Evolutionary conservation across 2,113 vertebrate species (phyloP).

Genomic region (Physeter macrocephalus): DNA sequence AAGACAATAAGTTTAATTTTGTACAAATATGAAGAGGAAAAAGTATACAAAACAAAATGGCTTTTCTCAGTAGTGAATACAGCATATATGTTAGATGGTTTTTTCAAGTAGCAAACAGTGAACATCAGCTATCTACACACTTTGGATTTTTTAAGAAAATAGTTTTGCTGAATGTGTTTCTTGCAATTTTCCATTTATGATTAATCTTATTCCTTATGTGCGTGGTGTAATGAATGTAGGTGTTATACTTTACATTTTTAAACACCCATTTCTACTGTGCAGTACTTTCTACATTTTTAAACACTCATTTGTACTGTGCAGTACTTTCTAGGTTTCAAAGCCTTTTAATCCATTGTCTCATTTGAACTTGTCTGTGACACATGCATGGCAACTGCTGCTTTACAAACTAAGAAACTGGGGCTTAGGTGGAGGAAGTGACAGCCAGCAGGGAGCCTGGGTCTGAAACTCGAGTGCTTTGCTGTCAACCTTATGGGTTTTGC

Average conservation of each 20-base stretch:
- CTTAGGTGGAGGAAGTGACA: neutral
- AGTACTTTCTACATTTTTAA: neutral
- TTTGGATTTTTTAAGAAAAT: slow-evolving; percentile 54
- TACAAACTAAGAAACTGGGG: neutral
- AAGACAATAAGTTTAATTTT: slow-evolving; percentile 57
- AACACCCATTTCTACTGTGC: neutral
- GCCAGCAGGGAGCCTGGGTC: neutral
- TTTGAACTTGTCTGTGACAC: neutral
- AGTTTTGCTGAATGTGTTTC: slow-evolving; percentile 40
- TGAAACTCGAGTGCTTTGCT: neutral
- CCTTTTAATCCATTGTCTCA: neutral
- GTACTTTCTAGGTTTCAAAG: neutral
- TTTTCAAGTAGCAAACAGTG: slow-evolving; percentile 53
- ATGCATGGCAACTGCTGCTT: neutral
- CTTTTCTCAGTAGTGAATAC: slow-evolving; percentile 4
- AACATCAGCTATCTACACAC: neutral
- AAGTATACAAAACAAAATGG: neutral
- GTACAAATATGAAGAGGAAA: slow-evolving; percentile 24
- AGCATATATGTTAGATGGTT: slow-evolving; percentile 14
- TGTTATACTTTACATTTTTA: neutral
- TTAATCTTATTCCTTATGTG: slow-evolving; percentile 30
- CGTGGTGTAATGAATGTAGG: neutral
- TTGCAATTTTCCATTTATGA: slow-evolving; percentile 36
- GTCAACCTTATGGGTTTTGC: no score
- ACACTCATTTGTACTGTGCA: neutral